Base-by-base conservation (phyloP, 2,888 invertebrate species). In the Aromia moschata region DNA sequence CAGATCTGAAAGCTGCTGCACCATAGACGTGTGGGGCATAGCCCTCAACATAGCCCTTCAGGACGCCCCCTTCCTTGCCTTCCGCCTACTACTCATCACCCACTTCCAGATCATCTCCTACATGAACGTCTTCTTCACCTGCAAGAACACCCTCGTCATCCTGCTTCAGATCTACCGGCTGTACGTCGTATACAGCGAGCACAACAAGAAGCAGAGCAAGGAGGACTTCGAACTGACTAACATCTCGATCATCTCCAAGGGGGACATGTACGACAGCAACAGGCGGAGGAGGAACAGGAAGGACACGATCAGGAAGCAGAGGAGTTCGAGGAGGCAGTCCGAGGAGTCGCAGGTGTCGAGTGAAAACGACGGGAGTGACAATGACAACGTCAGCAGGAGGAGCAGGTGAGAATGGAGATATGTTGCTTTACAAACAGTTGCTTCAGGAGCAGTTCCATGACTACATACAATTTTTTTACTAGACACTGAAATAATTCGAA, bases 121-220 rank as follows among this genome's bases (percentile, higher is more conserved):
- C 75, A 96, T 96, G 90, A 96, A 96, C 78, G 92, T 96, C 14
- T 97, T 97, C 82, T 97, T 97, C 82, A 96, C 96, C 0, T 95
- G 94, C 81, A 92, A 94, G 81, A 94, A 93, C 74, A 91, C 91
- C 0, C 80, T 94, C 78, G 96, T 97, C 7, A 96, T 96, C 60
- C 80, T 94, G 0, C 84, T 97, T 93, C 62, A 58, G 45, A 54
- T 57, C 17, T 61, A 53, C 18, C 83, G 94, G 3, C 83, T 95
- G 0, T 91, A 92, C 74, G 93, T 93, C 0, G 87, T 93, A 0
- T 90, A 92, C 69, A 84, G 89, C 16, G 92, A 91, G 74, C 89
- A 81, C 67, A 80, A 80, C 69, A 84, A 82, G 68, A 80, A 80
- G 80, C 82, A 36, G 78, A 80, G 4, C 33, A 67, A 59, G 44